Evolutionary conservation across 2,888 invertebrate species (phyloP).

Genomic region (Hyles lineata): DNA sequence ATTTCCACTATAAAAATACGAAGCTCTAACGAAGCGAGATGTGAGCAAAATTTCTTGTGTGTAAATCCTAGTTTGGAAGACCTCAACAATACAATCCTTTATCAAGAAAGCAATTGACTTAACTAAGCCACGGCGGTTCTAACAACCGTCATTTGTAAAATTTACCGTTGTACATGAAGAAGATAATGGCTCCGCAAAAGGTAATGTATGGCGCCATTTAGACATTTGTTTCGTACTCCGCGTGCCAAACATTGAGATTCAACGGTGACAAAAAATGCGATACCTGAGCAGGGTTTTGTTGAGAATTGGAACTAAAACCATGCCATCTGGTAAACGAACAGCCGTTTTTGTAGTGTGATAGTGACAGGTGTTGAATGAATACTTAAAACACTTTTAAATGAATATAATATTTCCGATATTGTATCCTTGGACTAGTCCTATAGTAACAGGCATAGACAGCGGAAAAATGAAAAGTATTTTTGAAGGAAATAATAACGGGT

Average conservation of each 20-base stretch:
- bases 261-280: conserved; percentile 17
- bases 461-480: no score
- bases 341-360: no score
- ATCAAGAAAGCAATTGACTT: conserved; percentile 26
- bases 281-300: background rate
- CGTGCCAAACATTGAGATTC: conserved; percentile 19
- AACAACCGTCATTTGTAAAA: conserved; percentile 27
- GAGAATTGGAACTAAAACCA: background rate
- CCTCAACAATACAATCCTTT: conserved; percentile 25
- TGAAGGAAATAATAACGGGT: no score
- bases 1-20: background rate
- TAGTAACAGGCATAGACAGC: no score
- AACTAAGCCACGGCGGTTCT: conserved; percentile 23
- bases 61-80: conserved; percentile 17
- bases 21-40: conserved; percentile 5
- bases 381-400: no score
- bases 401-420: no score
- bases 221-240: conserved; percentile 13
- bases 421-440: no score
- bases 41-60: conserved; percentile 8
- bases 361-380: no score
- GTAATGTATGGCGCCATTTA: conserved; percentile 26
- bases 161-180: conserved; percentile 21
- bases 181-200: conserved; percentile 21
- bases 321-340: background rate